phyloP scores from a whole-genome alignment of 2,888 invertebrate genomes.

The Unio pictorum region DNA sequence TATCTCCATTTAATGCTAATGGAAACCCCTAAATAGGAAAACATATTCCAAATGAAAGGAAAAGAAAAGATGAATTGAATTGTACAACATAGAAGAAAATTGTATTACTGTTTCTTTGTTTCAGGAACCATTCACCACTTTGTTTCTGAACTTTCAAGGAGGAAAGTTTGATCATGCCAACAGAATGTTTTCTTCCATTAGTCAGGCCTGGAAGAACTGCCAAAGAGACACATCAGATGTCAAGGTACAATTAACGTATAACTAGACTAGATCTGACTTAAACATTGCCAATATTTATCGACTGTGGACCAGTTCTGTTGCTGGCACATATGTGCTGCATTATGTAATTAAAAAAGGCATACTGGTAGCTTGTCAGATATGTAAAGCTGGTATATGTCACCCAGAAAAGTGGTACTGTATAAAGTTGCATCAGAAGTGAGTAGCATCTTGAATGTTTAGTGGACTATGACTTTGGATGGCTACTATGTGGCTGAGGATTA shows the following conservation, averaged over 20 bases:
- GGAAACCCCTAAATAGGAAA: no score
- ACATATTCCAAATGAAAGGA: no score
- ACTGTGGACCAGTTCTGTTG: background rate
- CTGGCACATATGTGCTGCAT: background rate
- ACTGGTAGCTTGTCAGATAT: no score
- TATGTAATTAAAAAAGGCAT: background rate
- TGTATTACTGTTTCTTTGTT: slow-evolving; percentile 38
- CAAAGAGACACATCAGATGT: slow-evolving; percentile 99
- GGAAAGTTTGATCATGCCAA: slow-evolving; percentile 99
- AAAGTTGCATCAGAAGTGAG: no score
- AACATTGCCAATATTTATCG: background rate
- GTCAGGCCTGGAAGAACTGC: slow-evolving; percentile 98
- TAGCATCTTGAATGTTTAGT: no score
- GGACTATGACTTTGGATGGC: no score
- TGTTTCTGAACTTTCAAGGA: slow-evolving; percentile 97
- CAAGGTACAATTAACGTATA: slow-evolving; percentile 77
- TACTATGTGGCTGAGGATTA: no score
- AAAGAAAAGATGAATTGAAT: no score
- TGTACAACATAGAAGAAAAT: background rate
- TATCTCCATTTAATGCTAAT: no score
- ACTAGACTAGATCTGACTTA: slow-evolving; percentile 2
- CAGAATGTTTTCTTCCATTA: slow-evolving; percentile 93
- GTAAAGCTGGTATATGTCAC: no score
- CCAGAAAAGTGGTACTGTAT: no score
- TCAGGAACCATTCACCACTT: slow-evolving; percentile 98